These are phyloP conservation scores for Triplophysa yarkandensis DNA, from an alignment of 2,797 vertebrate genomes.

Conservation along the genomic window DNA sequence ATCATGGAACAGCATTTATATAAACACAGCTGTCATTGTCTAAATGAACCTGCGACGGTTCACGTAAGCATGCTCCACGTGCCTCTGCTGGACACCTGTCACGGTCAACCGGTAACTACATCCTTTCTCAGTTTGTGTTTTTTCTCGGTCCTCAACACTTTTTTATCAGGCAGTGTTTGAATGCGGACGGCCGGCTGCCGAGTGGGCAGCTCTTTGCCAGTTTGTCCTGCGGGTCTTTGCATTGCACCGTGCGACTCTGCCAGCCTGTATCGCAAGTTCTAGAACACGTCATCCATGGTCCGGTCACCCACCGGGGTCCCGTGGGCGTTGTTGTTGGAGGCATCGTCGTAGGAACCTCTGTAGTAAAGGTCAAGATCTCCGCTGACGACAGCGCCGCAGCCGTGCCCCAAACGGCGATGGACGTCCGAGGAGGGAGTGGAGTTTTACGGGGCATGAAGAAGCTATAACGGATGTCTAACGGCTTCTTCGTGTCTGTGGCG, in stretches of 20 bases:
- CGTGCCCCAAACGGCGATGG: conserved; percentile 37
- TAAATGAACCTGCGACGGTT: conserved; percentile 13
- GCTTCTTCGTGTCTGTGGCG: conserved; percentile 88
- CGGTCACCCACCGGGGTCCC: conserved; percentile 87
- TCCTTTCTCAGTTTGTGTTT: conserved; percentile 9
- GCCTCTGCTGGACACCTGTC: conserved; percentile 26
- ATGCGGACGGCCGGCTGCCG: conserved; percentile 86
- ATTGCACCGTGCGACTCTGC: conserved; percentile 98
- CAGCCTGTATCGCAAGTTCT: conserved; percentile 95
- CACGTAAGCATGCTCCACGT: conserved; percentile 24
- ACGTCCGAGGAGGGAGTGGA: conserved; percentile 54
- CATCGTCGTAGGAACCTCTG: conserved; percentile 56
- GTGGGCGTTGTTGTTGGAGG: conserved; percentile 51
- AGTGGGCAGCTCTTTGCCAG: conserved; percentile 88
- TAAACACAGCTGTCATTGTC: conserved; percentile 6
- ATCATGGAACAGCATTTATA: conserved; percentile 34
- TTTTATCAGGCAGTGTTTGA: conserved; percentile 92
- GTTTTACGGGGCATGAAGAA: conserved; percentile 86
- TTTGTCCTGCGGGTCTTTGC: conserved; percentile 87
- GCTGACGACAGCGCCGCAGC: conserved; percentile 39
- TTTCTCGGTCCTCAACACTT: conserved; percentile 81
- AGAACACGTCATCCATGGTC: conserved; percentile 91
- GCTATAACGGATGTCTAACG: conserved; percentile 93
- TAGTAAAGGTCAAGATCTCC: conserved; percentile 55
- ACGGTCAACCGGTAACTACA: conserved; percentile 9